A percentile compares a stretch with the other conserved stretches of the same genome.
phyloP scores from a whole-genome alignment of 2,797 vertebrate species.

The Peromyscus attwateri region DNA sequence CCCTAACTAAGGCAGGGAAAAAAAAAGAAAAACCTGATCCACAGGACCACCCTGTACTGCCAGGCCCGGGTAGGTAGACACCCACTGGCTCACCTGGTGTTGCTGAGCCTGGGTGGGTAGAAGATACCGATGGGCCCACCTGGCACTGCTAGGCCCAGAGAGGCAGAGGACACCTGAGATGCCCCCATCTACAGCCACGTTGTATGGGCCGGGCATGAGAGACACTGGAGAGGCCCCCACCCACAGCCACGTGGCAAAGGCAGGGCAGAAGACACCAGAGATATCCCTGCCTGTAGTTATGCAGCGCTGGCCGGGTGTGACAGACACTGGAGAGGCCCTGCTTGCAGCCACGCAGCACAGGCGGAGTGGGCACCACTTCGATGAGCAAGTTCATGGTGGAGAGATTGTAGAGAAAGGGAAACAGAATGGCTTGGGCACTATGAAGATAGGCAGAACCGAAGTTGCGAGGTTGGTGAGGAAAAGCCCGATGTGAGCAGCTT shows the following conservation, averaged over 20 bases:
- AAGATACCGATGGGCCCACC: neutral
- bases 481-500: neutral
- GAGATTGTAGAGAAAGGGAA: neutral
- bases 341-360: neutral
- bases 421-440: neutral
- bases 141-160: neutral
- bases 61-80: neutral
- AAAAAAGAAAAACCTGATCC: neutral
- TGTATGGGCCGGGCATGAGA: neutral
- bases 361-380: neutral
- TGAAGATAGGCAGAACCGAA: neutral
- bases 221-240: neutral
- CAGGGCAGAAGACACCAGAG: neutral
- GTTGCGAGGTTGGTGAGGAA: neutral
- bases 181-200: neutral
- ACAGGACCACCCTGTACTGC: neutral
- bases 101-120: neutral
- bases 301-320: no score
- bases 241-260: neutral
- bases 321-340: no score
- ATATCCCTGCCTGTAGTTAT: neutral
- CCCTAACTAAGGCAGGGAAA: neutral
- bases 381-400: neutral
- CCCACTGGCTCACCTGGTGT: neutral
- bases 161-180: neutral